phyloP scores from a whole-genome alignment of 2,797 vertebrate genomes.

The Mormyrus proboscirostris region DNA sequence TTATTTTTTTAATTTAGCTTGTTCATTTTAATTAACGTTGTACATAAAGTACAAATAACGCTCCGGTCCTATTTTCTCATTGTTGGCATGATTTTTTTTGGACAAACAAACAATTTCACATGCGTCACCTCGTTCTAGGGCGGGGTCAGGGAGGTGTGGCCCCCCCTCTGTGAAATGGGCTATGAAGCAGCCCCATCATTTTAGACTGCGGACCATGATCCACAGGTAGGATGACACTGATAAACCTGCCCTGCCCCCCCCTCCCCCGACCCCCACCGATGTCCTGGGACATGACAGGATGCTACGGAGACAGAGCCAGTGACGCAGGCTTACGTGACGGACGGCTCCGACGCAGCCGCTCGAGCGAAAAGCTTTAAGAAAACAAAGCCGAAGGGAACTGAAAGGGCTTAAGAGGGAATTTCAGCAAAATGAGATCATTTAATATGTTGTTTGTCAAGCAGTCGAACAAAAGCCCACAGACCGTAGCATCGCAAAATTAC shows the following conservation, averaged over 20 bases:
- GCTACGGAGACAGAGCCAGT: background rate
- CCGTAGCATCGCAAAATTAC: background rate
- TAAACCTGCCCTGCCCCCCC: background rate
- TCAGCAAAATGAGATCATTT: background rate
- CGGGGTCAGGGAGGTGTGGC: background rate
- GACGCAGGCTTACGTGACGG: background rate
- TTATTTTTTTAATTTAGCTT: background rate
- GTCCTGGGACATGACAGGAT: background rate
- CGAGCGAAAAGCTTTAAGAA: background rate
- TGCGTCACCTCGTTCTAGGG: background rate
- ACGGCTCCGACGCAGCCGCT: background rate
- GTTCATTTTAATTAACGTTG: background rate
- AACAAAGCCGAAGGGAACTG: background rate
- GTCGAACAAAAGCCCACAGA: background rate
- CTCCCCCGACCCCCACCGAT: background rate
- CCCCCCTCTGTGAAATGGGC: background rate
- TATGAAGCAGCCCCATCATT: background rate
- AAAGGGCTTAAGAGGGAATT: background rate
- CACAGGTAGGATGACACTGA: background rate
- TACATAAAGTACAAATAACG: background rate
- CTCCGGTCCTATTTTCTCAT: background rate
- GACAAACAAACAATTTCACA: background rate
- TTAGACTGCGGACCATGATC: background rate
- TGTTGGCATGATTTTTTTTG: background rate
- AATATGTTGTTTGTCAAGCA: background rate